Percentiles rank a stretch among this genome's conserved stretches.
phyloP scores from a whole-genome alignment of 2,888 invertebrate species.

The Gastracanthus pulcherrimus region DNA sequence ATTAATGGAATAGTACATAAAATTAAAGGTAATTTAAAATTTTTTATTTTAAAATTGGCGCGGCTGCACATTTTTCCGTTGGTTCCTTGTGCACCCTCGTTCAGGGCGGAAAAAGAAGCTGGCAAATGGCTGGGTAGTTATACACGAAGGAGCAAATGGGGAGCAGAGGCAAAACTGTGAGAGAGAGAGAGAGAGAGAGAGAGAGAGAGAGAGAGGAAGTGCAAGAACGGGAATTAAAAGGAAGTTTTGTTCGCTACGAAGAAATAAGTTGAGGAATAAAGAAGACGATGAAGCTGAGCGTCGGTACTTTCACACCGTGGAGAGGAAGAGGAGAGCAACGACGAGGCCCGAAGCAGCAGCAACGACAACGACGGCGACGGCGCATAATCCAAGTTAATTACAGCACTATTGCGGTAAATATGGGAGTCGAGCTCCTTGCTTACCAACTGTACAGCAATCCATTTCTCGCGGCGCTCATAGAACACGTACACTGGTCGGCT shows the following conservation, averaged over 20 bases:
- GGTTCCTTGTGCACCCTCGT: no score
- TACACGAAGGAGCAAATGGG: no score
- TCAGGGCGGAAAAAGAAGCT: no score
- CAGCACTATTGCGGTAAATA: constrained; percentile 45
- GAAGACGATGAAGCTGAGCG: not conserved
- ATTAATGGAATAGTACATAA: no score
- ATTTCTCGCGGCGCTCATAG: constrained; percentile 3
- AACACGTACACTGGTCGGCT: not conserved
- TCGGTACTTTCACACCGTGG: not conserved
- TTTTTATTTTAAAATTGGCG: no score
- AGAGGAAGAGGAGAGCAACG: not conserved
- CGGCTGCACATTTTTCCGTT: no score
- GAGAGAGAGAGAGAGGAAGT: no score
- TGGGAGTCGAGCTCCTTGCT: not conserved
- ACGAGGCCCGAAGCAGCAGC: not conserved
- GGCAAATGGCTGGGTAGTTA: no score
- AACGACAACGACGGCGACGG: constrained; percentile 25
- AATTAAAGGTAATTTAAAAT: no score
- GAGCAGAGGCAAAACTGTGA: no score
- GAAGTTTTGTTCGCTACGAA: not conserved
- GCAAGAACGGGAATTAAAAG: not conserved
- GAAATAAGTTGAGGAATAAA: not conserved
- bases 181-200: no score
- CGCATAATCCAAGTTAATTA: constrained; percentile 52
- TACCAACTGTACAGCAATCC: not conserved